phyloP scores from a whole-genome alignment of 2,888 invertebrate species.

The Plagodis dolabraria region DNA sequence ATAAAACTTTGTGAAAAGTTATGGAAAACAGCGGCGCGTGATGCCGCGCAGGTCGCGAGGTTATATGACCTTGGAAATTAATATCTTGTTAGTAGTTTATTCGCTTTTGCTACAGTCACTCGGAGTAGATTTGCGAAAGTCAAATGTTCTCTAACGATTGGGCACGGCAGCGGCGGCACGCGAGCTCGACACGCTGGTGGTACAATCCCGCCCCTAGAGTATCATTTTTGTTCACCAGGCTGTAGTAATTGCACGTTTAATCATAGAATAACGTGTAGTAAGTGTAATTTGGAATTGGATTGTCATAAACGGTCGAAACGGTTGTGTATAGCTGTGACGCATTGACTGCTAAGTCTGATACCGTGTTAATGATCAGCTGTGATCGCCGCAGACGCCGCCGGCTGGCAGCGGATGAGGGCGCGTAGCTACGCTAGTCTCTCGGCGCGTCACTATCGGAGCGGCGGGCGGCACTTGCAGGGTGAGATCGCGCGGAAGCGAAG shows the following conservation, averaged over 20 bases:
- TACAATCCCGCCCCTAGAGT: conserved; percentile 39
- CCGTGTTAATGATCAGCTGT: conserved; percentile 39
- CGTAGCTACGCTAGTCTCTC: conserved; percentile 10
- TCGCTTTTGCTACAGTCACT: conserved; percentile 60
- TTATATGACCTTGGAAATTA: conserved; percentile 54
- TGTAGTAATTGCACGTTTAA: conserved; percentile 39
- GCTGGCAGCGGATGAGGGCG: conserved; percentile 31
- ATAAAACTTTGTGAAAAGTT: conserved; percentile 26
- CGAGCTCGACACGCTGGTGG: conserved; percentile 57
- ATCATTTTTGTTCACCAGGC: conserved; percentile 40
- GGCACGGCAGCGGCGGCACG: conserved; percentile 75
- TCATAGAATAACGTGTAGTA: too few relatives aligned
- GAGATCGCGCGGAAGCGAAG: conserved; percentile 76
- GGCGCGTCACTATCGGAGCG: conserved; percentile 40
- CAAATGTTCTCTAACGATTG: conserved; percentile 70
- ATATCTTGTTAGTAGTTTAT: conserved; percentile 63
- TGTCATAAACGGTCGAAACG: conserved; percentile 28
- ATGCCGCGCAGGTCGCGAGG: conserved; percentile 34
- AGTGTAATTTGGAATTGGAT: conserved; percentile 31
- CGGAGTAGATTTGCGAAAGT: conserved; percentile 68
- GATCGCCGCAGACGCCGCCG: conserved; percentile 48
- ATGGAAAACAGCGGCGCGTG: conserved; percentile 31
- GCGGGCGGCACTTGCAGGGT: conserved; percentile 57
- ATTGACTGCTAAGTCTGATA: conserved; percentile 20
- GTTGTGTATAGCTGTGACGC: conserved; percentile 30